Evolutionary conservation across 2,888 invertebrate genomes (phyloP), one percentile per base, ranked within the genome.

Genomic region (Argynnis bischoffii): DNA sequence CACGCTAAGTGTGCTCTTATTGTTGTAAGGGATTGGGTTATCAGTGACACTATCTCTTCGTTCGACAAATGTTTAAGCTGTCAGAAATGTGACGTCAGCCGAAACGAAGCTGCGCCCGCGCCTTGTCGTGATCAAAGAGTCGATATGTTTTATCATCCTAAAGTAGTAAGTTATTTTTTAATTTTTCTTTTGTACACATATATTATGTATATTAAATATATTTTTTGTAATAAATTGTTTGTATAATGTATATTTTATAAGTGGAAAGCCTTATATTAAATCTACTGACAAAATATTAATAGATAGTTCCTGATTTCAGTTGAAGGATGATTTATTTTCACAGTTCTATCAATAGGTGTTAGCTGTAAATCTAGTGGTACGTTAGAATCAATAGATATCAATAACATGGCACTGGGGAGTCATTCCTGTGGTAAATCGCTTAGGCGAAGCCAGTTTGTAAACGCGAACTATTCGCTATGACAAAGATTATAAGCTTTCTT

Each of bases 11-110:
- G 91, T 91, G 81, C 90, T 91, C 89, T 89, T 86, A 92, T 92
- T 92, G 91, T 92, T 90, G 86, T 90, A 89, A 90, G 89, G 91
- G 92, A 88, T 90, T 88, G 87, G 85, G 85, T 92, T 92, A 92
- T 92, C 92, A 86, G 86, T 92, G 92, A 92, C 92, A 92, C 91
- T 90, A 92, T 92, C 92, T 92, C 76, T 77, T 35, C 66, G 82
- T 90, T 92, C 92, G 91, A 92, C 89, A 92, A 92, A 92, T 90
- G 90, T 89, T 90, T 87, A 86, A 89, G 86, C 90, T 92, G 92
- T 92, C 92, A 92, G 87, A 89, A 85, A 74, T 87, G 88, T 92
- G 92, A 92, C 91, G 92, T 92, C 92, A 89, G 91, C 90, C 86
- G 87, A 90, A 87, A 80, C 77, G 81, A 76, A 78, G 70, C 80